phyloP scores from a whole-genome alignment of 2,797 vertebrate species.

The Choloepus didactylus region DNA sequence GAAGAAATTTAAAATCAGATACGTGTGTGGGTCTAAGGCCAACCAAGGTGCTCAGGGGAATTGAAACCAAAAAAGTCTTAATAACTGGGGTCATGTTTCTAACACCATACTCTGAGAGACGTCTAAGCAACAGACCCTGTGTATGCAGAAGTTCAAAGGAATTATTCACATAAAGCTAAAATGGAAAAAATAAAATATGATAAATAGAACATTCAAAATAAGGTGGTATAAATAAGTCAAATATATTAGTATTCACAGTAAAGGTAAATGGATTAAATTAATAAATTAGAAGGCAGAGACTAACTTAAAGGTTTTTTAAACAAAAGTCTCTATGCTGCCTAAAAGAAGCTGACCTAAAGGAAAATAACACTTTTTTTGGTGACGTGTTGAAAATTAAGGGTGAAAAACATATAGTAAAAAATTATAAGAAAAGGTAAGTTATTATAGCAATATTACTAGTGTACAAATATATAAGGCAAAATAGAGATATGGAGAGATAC shows the following conservation, averaged over 20 bases:
- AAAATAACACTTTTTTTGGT: neutral
- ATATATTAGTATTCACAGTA: neutral
- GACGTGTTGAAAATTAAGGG: neutral
- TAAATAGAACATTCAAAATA: neutral
- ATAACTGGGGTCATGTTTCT: neutral
- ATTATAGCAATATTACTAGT: neutral
- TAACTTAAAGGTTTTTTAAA: neutral
- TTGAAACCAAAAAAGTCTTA: neutral
- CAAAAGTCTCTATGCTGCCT: neutral
- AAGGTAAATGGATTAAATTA: neutral
- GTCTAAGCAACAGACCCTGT: no score
- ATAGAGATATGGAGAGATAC: neutral
- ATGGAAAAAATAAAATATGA: no score
- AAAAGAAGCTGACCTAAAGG: neutral
- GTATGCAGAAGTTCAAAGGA: neutral
- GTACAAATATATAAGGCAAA: neutral
- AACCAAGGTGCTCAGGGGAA: neutral
- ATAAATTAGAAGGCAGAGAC: neutral
- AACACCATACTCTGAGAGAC: neutral
- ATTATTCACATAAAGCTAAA: neutral
- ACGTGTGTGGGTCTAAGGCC: neutral
- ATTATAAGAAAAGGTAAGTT: neutral
- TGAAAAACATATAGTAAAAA: neutral
- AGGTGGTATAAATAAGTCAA: neutral
- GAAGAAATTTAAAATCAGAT: neutral